A percentile compares a stretch with the other conserved stretches of the same genome.
These are phyloP conservation scores for Laterallus jamaicensis DNA, from an alignment of 2,113 vertebrate species.

Conservation along the genomic window DNA sequence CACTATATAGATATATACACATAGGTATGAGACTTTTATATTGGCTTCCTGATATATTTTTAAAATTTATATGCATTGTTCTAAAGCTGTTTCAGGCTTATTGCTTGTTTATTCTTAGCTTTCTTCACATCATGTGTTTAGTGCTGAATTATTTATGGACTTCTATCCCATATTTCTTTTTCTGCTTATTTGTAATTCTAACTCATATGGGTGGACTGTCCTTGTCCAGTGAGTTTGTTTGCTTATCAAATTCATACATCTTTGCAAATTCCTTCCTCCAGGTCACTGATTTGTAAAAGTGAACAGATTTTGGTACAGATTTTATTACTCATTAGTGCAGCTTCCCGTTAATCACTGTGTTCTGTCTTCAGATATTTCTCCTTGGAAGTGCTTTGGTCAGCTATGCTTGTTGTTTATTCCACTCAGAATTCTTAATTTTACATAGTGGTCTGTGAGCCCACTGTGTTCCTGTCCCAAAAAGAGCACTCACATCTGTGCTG, in stretches of 20 bases:
- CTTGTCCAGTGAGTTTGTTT: neutral
- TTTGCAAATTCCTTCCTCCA: neutral
- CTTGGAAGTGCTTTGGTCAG: neutral
- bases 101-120: neutral
- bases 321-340: neutral
- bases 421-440: neutral
- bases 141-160: neutral
- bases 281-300: neutral
- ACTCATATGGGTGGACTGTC: neutral
- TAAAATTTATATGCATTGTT: neutral
- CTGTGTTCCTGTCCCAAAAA: neutral
- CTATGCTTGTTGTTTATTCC: neutral
- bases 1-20: neutral
- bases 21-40: neutral
- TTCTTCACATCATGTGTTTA: neutral
- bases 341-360: neutral
- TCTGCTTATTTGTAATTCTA: neutral
- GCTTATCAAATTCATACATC: neutral
- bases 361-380: neutral
- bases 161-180: neutral
- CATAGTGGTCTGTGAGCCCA: neutral
- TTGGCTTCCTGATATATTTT: neutral
- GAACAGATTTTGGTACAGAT: neutral
- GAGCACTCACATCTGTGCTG: rapidly evolving
- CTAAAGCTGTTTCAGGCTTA: neutral